These are phyloP conservation scores for Procambarus virginalis DNA, from an alignment of 1,140 invertebrate species.

Conservation along the genomic window DNA sequence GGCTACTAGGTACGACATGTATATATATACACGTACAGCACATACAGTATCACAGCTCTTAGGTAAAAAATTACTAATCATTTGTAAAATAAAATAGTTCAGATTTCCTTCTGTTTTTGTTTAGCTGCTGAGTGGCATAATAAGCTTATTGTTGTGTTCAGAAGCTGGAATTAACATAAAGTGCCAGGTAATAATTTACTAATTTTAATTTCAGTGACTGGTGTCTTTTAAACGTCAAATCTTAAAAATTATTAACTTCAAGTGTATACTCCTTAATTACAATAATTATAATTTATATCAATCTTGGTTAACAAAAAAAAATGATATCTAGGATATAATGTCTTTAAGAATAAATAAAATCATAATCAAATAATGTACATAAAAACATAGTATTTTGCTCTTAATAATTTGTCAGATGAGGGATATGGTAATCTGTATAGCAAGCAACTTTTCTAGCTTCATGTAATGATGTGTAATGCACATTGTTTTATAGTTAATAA, in stretches of 20 bases:
- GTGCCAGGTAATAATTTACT: no score
- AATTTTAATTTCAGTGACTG: no score
- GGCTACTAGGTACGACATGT: no score
- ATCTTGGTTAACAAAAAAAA: not conserved
- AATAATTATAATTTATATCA: not conserved
- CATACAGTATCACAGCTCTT: no score
- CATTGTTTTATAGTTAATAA: not conserved
- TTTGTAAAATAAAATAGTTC: no score
- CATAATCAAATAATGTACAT: conserved; percentile 60
- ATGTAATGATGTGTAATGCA: conserved; percentile 5
- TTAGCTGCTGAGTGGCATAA: no score
- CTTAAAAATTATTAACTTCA: not conserved
- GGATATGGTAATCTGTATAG: conserved; percentile 35
- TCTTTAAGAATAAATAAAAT: conserved; percentile 10
- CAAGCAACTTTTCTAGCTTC: conserved; percentile 25
- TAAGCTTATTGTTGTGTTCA: no score
- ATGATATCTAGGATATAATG: not conserved
- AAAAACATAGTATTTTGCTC: conserved; percentile 51
- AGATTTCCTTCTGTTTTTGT: no score
- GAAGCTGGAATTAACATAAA: no score
- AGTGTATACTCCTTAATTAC: not conserved
- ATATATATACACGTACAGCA: no score
- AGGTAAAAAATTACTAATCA: no score
- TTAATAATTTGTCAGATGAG: conserved; percentile 25
- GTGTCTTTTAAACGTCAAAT: no score